These are phyloP conservation scores for Zhuqinia jingwanae DNA, from an alignment of 2,888 invertebrate species.

Conservation along the genomic window DNA sequence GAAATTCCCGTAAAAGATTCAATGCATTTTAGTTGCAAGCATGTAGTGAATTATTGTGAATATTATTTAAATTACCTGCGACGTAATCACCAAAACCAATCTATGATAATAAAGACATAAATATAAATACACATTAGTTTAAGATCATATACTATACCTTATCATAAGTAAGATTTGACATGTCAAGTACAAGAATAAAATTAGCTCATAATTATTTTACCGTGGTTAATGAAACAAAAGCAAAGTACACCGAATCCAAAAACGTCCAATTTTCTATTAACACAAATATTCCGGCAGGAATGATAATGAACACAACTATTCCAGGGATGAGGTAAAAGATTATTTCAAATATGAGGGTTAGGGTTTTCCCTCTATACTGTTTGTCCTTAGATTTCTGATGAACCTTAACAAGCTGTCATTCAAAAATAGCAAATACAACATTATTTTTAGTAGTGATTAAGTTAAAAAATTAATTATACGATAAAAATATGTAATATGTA, in stretches of 20 bases:
- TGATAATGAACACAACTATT: conserved; percentile 91
- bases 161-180: not conserved
- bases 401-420: conserved; percentile 89
- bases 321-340: conserved; percentile 93
- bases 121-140: not conserved
- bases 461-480: conserved; percentile 79
- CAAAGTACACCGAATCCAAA: conserved; percentile 89
- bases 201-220: conserved; percentile 21
- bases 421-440: too few species aligned
- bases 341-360: conserved; percentile 90
- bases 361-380: conserved; percentile 81
- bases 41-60: not conserved
- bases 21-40: not conserved
- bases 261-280: conserved; percentile 93
- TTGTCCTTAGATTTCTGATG: conserved; percentile 88
- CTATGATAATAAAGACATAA: conserved; percentile 80
- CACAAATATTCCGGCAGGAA: conserved; percentile 92
- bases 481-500: not conserved
- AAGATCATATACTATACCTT: not conserved
- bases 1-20: not conserved
- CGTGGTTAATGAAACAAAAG: conserved; percentile 80
- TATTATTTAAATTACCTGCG: conserved; percentile 85
- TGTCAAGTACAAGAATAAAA: too few species aligned
- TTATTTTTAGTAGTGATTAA: too few species aligned
- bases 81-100: conserved; percentile 97